Conservation (phyloP, 1,140 invertebrate species). For the Hypothenemus hampei region DNA sequence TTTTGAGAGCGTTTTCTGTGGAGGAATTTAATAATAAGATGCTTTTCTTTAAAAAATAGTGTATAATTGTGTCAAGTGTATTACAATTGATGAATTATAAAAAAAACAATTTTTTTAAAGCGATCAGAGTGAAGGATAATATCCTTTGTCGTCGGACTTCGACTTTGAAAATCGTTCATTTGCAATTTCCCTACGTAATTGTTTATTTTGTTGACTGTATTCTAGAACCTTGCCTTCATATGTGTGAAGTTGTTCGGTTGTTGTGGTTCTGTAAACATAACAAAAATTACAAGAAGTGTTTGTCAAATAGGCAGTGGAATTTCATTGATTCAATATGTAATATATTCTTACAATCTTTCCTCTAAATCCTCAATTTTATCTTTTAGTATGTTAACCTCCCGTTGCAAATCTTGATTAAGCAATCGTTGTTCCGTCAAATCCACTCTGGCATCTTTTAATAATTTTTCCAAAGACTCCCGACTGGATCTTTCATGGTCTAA, state of each 20-base stretch:
- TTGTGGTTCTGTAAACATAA: constrained; percentile 46
- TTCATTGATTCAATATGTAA: constrained; percentile 1
- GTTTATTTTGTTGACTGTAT: constrained; percentile 51
- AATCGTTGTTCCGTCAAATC: constrained; percentile 50
- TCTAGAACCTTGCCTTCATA: constrained; percentile 53
- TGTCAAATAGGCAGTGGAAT: constrained; percentile 1
- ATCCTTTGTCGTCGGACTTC: constrained; percentile 32
- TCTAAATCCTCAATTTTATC: constrained; percentile 48
- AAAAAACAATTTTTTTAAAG: too few relatives aligned
- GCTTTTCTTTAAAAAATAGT: too few relatives aligned
- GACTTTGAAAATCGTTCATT: constrained; percentile 49
- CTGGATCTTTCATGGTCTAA: constrained; percentile 47
- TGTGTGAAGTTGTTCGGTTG: constrained; percentile 50
- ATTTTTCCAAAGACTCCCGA: constrained; percentile 48
- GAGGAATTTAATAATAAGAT: too few relatives aligned
- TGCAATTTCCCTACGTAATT: constrained; percentile 52
- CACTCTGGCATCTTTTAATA: constrained; percentile 49
- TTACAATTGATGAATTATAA: too few relatives aligned
- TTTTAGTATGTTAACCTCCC: constrained; percentile 48
- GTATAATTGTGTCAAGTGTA: too few relatives aligned
- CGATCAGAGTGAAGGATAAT: constrained; percentile 37
- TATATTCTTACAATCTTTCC: constrained; percentile 47
- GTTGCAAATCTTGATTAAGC: constrained; percentile 50
- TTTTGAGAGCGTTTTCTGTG: too few relatives aligned
- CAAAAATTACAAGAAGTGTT: neutral